Evolutionary conservation across 1,140 invertebrate species (phyloP).

Genomic region (Coboldia fuscipes): DNA sequence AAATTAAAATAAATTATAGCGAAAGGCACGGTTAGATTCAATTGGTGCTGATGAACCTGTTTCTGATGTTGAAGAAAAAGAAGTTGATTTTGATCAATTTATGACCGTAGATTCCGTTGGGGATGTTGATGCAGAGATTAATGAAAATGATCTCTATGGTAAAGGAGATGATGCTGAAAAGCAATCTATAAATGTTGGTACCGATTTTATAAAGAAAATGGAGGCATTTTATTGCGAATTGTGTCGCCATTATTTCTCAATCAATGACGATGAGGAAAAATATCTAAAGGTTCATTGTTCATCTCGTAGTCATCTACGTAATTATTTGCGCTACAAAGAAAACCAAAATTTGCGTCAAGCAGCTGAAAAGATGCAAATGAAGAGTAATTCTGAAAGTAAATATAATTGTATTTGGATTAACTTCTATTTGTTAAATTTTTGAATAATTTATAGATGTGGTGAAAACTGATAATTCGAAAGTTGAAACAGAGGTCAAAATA

Average conservation of each 20-base stretch:
- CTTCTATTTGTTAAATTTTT: too few species aligned
- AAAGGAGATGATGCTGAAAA: slow-evolving; percentile 28
- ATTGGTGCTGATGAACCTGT: slow-evolving; percentile 13
- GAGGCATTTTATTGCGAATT: slow-evolving; percentile 50
- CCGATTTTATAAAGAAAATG: slow-evolving; percentile 49
- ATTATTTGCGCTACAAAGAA: slow-evolving; percentile 49
- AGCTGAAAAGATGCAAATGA: slow-evolving; percentile 44
- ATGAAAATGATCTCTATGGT: slow-evolving; percentile 14
- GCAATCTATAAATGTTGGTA: slow-evolving; percentile 49
- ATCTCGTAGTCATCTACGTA: slow-evolving; percentile 41
- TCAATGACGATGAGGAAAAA: slow-evolving; percentile 33
- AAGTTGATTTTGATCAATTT: slow-evolving; percentile 59
- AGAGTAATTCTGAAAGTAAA: too few species aligned
- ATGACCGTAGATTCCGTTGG: slow-evolving; percentile 66
- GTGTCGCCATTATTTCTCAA: slow-evolving; percentile 46
- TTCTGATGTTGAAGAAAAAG: slow-evolving; percentile 45
- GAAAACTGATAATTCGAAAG: too few species aligned
- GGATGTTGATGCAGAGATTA: slow-evolving; percentile 45
- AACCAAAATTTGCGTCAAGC: slow-evolving; percentile 41
- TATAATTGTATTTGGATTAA: too few species aligned
- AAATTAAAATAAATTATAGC: slow-evolving; percentile 21
- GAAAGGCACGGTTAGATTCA: slow-evolving; percentile 28
- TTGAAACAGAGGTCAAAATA: too few species aligned
- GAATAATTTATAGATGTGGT: too few species aligned
- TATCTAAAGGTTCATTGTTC: slow-evolving; percentile 45